Conservation (phyloP, 2,888 invertebrate genomes). For the Eucriotettix oculatus region DNA sequence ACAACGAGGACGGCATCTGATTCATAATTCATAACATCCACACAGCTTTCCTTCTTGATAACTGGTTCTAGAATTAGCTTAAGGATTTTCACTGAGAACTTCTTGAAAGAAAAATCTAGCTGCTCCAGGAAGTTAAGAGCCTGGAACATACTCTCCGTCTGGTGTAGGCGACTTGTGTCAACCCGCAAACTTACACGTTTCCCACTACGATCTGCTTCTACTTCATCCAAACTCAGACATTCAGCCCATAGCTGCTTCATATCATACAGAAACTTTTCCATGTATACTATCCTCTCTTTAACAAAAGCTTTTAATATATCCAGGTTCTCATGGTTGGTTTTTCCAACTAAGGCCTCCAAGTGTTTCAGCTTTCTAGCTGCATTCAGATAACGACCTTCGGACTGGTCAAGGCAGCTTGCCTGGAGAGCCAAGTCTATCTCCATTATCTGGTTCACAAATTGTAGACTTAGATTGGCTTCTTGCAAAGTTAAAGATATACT, state of each 20-base stretch:
- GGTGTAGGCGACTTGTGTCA: not conserved
- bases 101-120: not conserved
- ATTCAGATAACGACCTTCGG: not conserved
- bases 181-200: not conserved
- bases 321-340: not conserved
- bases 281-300: not conserved
- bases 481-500: not conserved
- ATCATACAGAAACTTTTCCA: not conserved
- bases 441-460: not conserved
- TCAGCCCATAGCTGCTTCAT: not conserved
- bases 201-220: not conserved
- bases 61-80: not conserved
- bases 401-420: not conserved
- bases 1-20: not conserved
- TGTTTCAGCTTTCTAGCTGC: not conserved
- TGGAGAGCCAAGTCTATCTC: not conserved
- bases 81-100: not conserved
- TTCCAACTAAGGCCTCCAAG: not conserved
- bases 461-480: not conserved
- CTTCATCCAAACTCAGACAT: not conserved
- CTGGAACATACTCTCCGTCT: not conserved
- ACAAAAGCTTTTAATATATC: not conserved
- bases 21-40: not conserved
- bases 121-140: not conserved
- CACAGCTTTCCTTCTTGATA: not conserved